A percentile compares a stretch with the other conserved stretches of the same genome.
phyloP scores from a whole-genome alignment of 2,888 invertebrate genomes.

The Phaedon cochleariae region DNA sequence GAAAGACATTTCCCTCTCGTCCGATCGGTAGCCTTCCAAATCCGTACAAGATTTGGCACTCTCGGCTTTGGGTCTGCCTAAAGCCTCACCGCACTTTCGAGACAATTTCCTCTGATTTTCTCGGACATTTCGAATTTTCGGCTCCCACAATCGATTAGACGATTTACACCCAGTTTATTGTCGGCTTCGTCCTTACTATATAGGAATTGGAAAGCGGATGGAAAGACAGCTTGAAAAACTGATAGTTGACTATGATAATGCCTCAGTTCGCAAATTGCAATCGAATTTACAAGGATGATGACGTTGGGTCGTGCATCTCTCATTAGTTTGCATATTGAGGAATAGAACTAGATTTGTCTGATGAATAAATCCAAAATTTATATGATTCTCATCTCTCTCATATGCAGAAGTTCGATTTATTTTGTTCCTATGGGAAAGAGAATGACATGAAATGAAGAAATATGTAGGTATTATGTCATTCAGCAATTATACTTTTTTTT shows the following conservation, averaged over 20 bases:
- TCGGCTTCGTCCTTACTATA: background rate
- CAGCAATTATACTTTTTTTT: too few relatives aligned
- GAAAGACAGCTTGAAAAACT: background rate
- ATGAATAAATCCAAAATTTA: too few relatives aligned
- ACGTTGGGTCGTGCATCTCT: too few relatives aligned
- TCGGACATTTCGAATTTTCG: constrained; percentile 32
- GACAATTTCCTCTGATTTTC: constrained; percentile 36
- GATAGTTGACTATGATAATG: background rate
- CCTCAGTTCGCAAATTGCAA: too few relatives aligned
- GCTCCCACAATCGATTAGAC: constrained; percentile 7
- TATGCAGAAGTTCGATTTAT: too few relatives aligned
- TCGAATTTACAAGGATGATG: too few relatives aligned
- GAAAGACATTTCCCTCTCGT: constrained; percentile 34
- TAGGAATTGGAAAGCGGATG: background rate
- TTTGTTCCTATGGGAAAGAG: too few relatives aligned
- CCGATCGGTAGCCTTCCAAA: constrained; percentile 33
- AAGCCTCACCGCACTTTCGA: constrained; percentile 32
- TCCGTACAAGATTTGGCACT: constrained; percentile 44
- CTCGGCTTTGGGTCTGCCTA: constrained; percentile 13
- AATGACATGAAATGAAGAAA: too few relatives aligned
- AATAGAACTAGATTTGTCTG: too few relatives aligned
- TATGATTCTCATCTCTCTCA: too few relatives aligned
- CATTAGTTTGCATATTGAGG: too few relatives aligned
- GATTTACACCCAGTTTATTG: background rate
- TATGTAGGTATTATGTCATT: too few relatives aligned